Conservation (phyloP, 2,888 invertebrate genomes). For the Agrochola lota region DNA sequence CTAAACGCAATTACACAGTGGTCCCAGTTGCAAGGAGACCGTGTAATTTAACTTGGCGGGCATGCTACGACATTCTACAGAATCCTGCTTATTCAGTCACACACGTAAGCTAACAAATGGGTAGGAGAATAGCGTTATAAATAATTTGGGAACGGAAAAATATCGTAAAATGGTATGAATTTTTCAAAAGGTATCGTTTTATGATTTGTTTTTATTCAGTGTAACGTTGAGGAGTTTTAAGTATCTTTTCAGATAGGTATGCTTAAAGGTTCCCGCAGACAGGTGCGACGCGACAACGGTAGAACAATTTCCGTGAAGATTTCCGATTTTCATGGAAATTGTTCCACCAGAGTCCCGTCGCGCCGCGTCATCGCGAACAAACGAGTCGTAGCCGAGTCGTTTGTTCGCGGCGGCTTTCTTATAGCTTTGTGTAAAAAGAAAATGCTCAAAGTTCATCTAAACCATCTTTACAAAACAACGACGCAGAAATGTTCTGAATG, state of each 20-base stretch:
- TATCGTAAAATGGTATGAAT: constrained; percentile 9
- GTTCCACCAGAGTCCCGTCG: no score
- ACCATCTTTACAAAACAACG: neutral
- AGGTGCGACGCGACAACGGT: no score
- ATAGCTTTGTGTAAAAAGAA: neutral
- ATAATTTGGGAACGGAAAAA: constrained; percentile 36
- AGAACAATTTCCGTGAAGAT: no score
- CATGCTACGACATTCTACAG: constrained; percentile 39
- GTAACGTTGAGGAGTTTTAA: neutral
- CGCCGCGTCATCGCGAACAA: no score
- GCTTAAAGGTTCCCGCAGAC: no score
- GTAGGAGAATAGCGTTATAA: constrained; percentile 31
- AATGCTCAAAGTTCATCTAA: neutral
- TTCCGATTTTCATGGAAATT: no score
- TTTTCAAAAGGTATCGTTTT: neutral
- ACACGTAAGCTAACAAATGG: constrained; percentile 43
- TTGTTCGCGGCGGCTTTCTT: no score
- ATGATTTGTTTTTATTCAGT: neutral
- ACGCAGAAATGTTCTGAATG: neutral
- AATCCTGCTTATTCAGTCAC: constrained; percentile 47
- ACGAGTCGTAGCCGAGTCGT: neutral
- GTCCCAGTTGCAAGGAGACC: constrained; percentile 60
- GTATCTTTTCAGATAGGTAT: neutral
- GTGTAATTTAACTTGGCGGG: constrained; percentile 61
- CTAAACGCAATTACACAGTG: constrained; percentile 70